Conservation (phyloP, 2,888 invertebrate genomes). For the Pyrocoelia pectoralis region DNA sequence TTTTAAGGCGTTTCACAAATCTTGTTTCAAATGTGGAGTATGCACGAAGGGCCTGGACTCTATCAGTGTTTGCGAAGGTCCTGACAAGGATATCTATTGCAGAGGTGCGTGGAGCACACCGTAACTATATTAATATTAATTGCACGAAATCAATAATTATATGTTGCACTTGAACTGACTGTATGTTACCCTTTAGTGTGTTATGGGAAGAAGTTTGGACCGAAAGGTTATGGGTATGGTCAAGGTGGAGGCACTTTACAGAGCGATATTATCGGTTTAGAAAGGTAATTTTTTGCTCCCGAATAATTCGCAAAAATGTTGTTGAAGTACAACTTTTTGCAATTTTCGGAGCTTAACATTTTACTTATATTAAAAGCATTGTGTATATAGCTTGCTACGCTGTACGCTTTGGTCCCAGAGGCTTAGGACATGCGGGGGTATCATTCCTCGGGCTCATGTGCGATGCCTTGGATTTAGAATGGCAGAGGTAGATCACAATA, state of each 20-base stretch:
- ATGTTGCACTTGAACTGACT: conserved; percentile 29
- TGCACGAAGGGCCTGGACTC: conserved; percentile 91
- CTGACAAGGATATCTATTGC: conserved; percentile 96
- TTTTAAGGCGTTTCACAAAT: conserved; percentile 87
- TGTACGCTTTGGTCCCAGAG: conserved; percentile 93
- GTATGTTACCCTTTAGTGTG: conserved; percentile 71
- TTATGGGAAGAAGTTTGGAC: conserved; percentile 97
- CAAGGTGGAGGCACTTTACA: conserved; percentile 94
- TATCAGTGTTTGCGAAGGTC: conserved; percentile 90
- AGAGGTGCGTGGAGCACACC: conserved; percentile 74
- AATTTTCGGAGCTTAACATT: conserved; percentile 9
- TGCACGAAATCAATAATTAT: conserved; percentile 21
- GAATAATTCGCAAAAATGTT: conserved; percentile 20
- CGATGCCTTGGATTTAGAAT: conserved; percentile 80
- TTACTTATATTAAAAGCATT: conserved; percentile 24
- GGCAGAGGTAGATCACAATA: conserved; percentile 69
- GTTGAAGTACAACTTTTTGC: conserved; percentile 4
- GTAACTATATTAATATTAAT: conserved; percentile 19
- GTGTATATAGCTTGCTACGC: conserved; percentile 86
- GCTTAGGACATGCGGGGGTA: conserved; percentile 92
- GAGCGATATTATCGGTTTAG: conserved; percentile 85
- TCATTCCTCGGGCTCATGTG: conserved; percentile 84
- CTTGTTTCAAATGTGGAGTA: conserved; percentile 92
- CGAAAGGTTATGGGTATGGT: conserved; percentile 97
- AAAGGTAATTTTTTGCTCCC: conserved; percentile 64